Evolutionary conservation across 2,113 vertebrate species (phyloP).

Genomic region (Hylia prasina): DNA sequence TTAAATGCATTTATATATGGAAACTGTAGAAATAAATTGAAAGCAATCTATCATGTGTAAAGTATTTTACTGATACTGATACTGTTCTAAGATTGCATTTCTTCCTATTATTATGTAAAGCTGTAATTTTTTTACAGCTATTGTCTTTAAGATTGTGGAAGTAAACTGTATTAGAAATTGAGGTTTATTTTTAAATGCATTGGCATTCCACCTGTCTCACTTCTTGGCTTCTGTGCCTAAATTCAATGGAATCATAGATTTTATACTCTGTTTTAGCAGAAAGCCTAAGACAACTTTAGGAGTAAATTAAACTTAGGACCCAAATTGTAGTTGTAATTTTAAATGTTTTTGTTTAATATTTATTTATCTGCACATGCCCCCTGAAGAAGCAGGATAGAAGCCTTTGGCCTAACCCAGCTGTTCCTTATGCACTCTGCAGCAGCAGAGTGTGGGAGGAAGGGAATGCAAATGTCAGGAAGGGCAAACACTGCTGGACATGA

Average conservation of each 20-base stretch:
- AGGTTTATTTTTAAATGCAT: slow-evolving; percentile 21
- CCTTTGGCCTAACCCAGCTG: background rate
- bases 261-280: background rate
- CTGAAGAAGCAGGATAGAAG: background rate
- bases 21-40: slow-evolving; percentile 43
- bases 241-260: background rate
- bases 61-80: slow-evolving; percentile 48
- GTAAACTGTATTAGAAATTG: slow-evolving; percentile 41
- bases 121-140: slow-evolving; percentile 28
- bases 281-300: background rate
- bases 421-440: background rate
- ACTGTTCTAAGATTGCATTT: slow-evolving; percentile 34
- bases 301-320: background rate
- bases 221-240: background rate
- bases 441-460: background rate
- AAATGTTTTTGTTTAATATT: background rate
- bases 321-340: background rate
- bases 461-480: background rate
- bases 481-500: background rate
- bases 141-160: slow-evolving; percentile 15
- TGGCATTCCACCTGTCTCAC: background rate
- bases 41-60: background rate
- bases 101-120: slow-evolving; percentile 30
- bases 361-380: background rate
- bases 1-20: background rate